Evolutionary conservation across 1,140 invertebrate genomes (phyloP).

Genomic region (Branchinecta lindahli): DNA sequence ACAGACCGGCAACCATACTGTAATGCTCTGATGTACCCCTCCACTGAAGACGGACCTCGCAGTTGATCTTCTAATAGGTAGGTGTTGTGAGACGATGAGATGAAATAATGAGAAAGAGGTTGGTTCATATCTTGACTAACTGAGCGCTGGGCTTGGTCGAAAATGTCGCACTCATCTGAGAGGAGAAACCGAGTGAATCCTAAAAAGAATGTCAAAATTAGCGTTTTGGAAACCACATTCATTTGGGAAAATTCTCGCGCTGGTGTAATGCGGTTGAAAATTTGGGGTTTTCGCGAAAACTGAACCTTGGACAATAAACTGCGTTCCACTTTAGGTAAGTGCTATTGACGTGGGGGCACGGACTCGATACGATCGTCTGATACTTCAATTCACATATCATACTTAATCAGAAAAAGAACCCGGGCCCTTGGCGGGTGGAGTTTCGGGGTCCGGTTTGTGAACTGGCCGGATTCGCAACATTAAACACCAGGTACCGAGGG

Average conservation of each 20-base stretch:
- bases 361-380: no score
- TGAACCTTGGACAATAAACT: background rate
- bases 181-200: slow-evolving; percentile 44
- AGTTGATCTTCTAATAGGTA: slow-evolving; percentile 40
- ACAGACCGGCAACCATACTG: slow-evolving; percentile 33
- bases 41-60: slow-evolving; percentile 36
- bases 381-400: no score
- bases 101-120: slow-evolving; percentile 44
- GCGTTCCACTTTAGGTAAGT: background rate
- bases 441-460: no score
- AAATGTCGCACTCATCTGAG: slow-evolving; percentile 41
- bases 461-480: no score
- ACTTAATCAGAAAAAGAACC: no score
- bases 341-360: no score
- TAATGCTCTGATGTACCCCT: slow-evolving; percentile 34
- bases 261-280: no score
- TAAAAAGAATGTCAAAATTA: slow-evolving; percentile 22
- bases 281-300: background rate
- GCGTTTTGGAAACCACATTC: background rate
- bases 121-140: slow-evolving; percentile 43
- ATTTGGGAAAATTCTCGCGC: no score
- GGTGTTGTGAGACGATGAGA: slow-evolving; percentile 46
- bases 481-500: no score
- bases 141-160: slow-evolving; percentile 35
- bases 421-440: no score